These are phyloP conservation scores for Paedocypris micromegethes DNA, from an alignment of 2,797 vertebrate genomes.

Conservation along the genomic window DNA sequence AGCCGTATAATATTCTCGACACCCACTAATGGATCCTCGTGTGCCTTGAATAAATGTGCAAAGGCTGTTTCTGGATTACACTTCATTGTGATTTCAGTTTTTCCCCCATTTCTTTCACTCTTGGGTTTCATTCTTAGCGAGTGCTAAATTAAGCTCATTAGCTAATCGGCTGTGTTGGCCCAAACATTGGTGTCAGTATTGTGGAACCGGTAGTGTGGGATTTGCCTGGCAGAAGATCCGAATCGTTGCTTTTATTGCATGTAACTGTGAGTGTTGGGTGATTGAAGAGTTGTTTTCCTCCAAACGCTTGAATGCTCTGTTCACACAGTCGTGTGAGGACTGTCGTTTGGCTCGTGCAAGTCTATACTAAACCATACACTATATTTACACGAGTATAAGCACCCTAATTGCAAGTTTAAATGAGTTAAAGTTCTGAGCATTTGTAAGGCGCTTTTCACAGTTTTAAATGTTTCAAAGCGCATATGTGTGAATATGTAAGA, in stretches of 20 bases:
- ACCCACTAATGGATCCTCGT: slow-evolving; percentile 33
- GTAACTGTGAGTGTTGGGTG: slow-evolving; percentile 4
- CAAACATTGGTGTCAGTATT: slow-evolving; percentile 12
- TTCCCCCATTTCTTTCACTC: slow-evolving; percentile 6
- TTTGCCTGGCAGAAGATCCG: background rate
- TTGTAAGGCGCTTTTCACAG: too few relatives aligned
- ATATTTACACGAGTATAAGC: too few relatives aligned
- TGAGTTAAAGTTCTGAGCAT: too few relatives aligned
- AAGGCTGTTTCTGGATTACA: slow-evolving; percentile 36
- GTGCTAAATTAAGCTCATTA: slow-evolving; percentile 32
- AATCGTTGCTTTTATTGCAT: slow-evolving; percentile 3
- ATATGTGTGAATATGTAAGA: too few relatives aligned
- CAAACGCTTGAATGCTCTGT: slow-evolving; percentile 10
- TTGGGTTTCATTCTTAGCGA: slow-evolving; percentile 14
- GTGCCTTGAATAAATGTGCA: slow-evolving; percentile 32
- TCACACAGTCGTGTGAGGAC: too few relatives aligned
- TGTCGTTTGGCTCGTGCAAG: too few relatives aligned
- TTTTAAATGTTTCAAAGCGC: too few relatives aligned
- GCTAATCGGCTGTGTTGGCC: slow-evolving; percentile 14
- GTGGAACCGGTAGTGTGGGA: slow-evolving; percentile 12
- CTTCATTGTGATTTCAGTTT: slow-evolving; percentile 18
- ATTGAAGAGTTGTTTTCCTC: slow-evolving; percentile 9
- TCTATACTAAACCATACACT: too few relatives aligned
- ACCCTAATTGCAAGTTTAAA: too few relatives aligned
- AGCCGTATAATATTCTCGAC: slow-evolving; percentile 32